A percentile compares a stretch with the other conserved stretches of the same genome.
Evolutionary conservation across 2,113 vertebrate genomes (phyloP).

Genomic region (Sylvia atricapilla): DNA sequence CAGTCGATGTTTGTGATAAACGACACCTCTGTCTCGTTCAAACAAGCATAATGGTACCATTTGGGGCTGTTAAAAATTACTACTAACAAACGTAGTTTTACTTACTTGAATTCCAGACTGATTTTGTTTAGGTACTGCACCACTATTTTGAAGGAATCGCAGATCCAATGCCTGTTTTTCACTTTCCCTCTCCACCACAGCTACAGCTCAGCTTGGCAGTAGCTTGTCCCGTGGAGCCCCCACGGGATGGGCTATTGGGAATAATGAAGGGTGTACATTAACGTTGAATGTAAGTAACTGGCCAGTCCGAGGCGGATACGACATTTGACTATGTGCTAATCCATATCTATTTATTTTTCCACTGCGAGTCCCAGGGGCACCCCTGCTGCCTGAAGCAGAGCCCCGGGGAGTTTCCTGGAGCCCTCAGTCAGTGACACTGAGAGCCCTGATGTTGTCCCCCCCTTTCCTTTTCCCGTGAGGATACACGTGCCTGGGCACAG

Average conservation of each 20-base stretch:
- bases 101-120: conserved; percentile 58
- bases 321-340: conserved; percentile 36
- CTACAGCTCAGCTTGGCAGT: conserved; percentile 41
- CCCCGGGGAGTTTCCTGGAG: not conserved
- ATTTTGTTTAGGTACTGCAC: conserved; percentile 57
- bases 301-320: conserved; percentile 31
- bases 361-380: not conserved
- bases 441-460: not conserved
- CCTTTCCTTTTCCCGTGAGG: not conserved
- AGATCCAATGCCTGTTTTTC: conserved; percentile 40
- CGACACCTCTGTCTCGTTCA: conserved; percentile 20
- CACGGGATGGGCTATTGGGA: not conserved
- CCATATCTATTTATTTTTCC: conserved; percentile 64
- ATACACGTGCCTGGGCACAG: not conserved
- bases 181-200: conserved; percentile 23
- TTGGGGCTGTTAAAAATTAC: conserved; percentile 52
- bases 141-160: conserved; percentile 71
- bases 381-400: conserved; percentile 2
- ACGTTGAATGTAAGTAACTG: conserved; percentile 43
- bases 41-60: conserved; percentile 57
- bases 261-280: conserved; percentile 67
- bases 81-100: conserved; percentile 42
- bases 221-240: conserved; percentile 12
- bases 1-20: not conserved
- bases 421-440: not conserved